Evolutionary conservation across 2,113 vertebrate species (phyloP), one percentile per base, ranked within the genome.

Genomic region (Psephotus haematonotus): DNA sequence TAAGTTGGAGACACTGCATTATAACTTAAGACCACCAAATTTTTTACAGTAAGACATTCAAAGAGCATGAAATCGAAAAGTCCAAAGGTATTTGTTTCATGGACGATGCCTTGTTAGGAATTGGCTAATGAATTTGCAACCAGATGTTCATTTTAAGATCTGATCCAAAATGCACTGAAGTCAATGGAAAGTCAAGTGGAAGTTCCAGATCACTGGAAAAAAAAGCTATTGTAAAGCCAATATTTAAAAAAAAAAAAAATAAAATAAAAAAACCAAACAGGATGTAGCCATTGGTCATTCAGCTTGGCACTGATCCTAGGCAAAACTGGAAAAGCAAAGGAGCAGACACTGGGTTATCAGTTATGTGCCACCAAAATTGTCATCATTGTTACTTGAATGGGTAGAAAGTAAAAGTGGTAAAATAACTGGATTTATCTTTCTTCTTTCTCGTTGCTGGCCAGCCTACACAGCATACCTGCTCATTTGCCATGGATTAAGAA

Each of bases 171-270:
- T 27, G 62, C 37, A 46, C 44, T 86, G 41, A 89, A 93, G 80
- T 94, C 35, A 82, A 95, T 82, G 91, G 91, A 95, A 95, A 96
- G 65, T 79, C 78, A 52, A 69, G 62, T 82, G 62, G 57, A 92
- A 92, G 65, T 79, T 92, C 67, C 91, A 91, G 67, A 65, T 86
- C 68, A 84, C 71, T 92, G 80, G 79, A 35, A 80, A 88, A 90
- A 90, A 90, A 86, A 86, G 15, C 50, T 93, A 49, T 74, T 44
- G 22, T 33, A 49, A 44, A 53, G 74, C 76, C 22, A 89, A 19
- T 84, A 55, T 52, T 17, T 3, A 1, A 24, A 35, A 39, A 53
- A 37, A 39, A 53, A 29, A 13, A 12, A 37, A 60, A 44, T 17
- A 22, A n/a, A 14, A 13, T 7, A n/a, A 60, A 39, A 28, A 25